Evolutionary conservation across 2,888 invertebrate species (phyloP).

Genomic region (Heliconius hortense): DNA sequence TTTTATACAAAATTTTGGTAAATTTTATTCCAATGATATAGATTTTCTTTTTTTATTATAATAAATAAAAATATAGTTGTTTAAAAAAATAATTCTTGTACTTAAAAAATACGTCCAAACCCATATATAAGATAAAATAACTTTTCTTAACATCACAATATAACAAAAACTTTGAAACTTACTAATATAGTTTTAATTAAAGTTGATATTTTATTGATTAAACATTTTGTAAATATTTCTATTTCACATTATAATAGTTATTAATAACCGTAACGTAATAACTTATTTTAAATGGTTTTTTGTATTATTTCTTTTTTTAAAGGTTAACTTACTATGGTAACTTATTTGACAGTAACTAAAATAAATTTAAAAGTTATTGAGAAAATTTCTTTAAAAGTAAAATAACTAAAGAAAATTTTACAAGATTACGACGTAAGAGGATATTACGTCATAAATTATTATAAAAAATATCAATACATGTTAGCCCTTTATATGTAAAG

Average conservation of each 20-base stretch:
- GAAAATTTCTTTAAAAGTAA: no score
- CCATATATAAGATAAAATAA: not conserved
- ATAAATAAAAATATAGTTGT: not conserved
- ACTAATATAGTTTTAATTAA: not conserved
- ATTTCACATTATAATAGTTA: not conserved
- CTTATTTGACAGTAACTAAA: no score
- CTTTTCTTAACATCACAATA: conserved; percentile 1
- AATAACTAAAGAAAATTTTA: no score
- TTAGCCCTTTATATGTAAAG: not conserved
- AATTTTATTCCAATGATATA: not conserved
- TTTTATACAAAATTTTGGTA: not conserved
- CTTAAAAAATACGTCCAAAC: conserved; percentile 16
- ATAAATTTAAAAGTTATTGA: no score
- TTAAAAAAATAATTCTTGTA: not conserved
- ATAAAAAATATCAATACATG: no score
- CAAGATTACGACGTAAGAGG: no score
- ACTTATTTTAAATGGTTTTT: not conserved
- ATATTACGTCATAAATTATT: no score
- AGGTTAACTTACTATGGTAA: no score
- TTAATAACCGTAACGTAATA: not conserved
- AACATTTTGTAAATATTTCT: conserved; percentile 7
- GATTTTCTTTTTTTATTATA: not conserved
- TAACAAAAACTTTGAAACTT: not conserved
- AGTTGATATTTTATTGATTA: not conserved
- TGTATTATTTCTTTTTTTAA: not conserved